These are phyloP conservation scores for Lepidocolaptes lacrymiger DNA, from an alignment of 2,797 vertebrate species.

Conservation along the genomic window DNA sequence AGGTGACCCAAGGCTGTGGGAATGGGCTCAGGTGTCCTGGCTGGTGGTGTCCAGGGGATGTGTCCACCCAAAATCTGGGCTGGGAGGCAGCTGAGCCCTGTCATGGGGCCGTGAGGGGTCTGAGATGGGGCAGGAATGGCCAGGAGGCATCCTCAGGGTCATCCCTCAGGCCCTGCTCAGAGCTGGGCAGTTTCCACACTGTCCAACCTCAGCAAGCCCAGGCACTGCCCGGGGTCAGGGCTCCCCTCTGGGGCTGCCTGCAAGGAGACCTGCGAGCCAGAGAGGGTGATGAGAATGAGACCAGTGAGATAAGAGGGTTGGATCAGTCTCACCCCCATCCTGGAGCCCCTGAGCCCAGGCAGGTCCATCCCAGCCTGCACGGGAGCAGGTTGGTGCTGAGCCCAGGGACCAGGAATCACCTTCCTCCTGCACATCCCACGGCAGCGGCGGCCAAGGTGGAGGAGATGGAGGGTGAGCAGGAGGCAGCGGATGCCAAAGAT, in stretches of 20 bases:
- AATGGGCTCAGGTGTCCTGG: background rate
- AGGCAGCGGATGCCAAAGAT: conserved; percentile 84
- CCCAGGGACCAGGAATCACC: background rate
- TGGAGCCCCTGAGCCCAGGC: background rate
- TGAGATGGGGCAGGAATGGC: background rate
- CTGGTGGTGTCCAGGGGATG: rapidly evolving
- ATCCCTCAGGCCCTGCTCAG: background rate
- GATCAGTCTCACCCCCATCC: rapidly evolving
- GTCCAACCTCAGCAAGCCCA: conserved; percentile 42
- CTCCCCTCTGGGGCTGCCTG: background rate
- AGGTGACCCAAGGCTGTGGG: rapidly evolving
- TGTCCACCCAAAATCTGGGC: rapidly evolving
- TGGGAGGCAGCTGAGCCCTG: background rate
- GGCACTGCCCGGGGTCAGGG: background rate
- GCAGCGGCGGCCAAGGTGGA: conserved; percentile 80
- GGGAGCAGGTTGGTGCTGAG: rapidly evolving
- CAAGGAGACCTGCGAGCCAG: conserved; percentile 27
- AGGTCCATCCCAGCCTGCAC: background rate
- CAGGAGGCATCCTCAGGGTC: background rate
- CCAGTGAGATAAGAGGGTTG: rapidly evolving
- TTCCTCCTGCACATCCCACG: conserved; percentile 11
- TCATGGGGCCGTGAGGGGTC: rapidly evolving
- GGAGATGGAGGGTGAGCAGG: conserved; percentile 76
- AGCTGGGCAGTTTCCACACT: background rate
- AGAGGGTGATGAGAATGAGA: background rate